Conservation (phyloP, 2,113 vertebrate species). For the Stictonetta naevosa region DNA sequence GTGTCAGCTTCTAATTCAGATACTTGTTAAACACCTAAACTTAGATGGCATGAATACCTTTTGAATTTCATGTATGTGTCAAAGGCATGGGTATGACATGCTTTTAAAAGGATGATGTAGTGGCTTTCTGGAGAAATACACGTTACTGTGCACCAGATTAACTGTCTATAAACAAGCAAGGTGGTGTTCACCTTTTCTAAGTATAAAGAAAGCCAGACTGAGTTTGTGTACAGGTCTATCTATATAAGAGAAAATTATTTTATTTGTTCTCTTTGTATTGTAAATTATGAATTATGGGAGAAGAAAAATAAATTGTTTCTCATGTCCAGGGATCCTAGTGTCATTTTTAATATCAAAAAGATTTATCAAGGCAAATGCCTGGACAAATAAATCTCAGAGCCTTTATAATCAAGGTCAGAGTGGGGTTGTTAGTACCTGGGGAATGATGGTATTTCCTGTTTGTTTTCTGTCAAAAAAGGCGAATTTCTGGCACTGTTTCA, state of each 20-base stretch:
- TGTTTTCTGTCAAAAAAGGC: not conserved
- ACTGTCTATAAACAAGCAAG: not conserved
- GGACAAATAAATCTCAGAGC: not conserved
- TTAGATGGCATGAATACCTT: not conserved
- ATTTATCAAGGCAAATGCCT: not conserved
- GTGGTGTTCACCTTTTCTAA: not conserved
- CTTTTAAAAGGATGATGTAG: not conserved
- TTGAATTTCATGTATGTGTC: not conserved
- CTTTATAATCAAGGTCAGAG: not conserved
- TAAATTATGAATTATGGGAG: not conserved
- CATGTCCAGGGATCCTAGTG: not conserved
- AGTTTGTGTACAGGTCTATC: not conserved
- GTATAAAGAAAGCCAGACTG: fast-evolving
- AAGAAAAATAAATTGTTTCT: not conserved
- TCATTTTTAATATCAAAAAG: not conserved
- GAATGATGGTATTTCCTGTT: not conserved
- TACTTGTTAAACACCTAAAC: not conserved
- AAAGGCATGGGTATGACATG: not conserved
- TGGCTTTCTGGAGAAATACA: not conserved
- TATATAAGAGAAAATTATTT: not conserved
- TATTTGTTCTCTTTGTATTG: not conserved
- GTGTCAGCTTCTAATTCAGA: constrained; percentile 14
- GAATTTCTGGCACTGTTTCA: not conserved
- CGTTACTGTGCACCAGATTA: not conserved
- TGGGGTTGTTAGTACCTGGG: not conserved